These are phyloP conservation scores for Pachycephala philippinensis DNA, from an alignment of 2,113 vertebrate species.

Conservation along the genomic window DNA sequence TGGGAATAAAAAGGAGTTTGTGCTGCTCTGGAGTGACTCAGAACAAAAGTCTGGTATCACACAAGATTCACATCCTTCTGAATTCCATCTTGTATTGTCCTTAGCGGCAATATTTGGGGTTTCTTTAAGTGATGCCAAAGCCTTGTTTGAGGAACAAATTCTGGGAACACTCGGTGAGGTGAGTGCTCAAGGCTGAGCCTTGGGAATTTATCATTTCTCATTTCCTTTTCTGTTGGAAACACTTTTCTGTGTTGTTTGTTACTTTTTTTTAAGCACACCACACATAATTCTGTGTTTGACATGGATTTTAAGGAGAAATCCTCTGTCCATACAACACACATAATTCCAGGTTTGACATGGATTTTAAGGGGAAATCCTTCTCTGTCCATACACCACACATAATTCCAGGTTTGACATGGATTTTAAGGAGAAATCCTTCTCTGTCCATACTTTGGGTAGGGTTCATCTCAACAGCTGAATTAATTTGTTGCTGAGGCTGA, in stretches of 20 bases:
- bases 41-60: too few species aligned
- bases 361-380: too few species aligned
- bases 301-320: not conserved
- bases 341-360: too few species aligned
- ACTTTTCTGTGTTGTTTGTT: too few species aligned
- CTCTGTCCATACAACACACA: not conserved
- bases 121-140: not conserved
- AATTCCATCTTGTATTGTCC: not conserved
- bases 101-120: not conserved
- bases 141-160: not conserved
- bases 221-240: not conserved
- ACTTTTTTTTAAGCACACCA: not conserved
- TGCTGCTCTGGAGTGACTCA: not conserved
- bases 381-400: too few species aligned
- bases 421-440: not conserved
- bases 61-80: not conserved
- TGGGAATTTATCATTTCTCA: not conserved
- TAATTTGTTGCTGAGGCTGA: not conserved
- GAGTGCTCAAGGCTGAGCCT: too few species aligned
- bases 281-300: too few species aligned
- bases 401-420: too few species aligned
- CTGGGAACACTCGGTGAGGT: not conserved
- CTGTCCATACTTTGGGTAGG: conserved; percentile 40
- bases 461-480: conserved; percentile 38
- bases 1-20: not conserved